A percentile compares a stretch with the other conserved stretches of the same genome.
Conservation (phyloP, 2,797 vertebrate species). For the Pteropus rufus region DNA sequence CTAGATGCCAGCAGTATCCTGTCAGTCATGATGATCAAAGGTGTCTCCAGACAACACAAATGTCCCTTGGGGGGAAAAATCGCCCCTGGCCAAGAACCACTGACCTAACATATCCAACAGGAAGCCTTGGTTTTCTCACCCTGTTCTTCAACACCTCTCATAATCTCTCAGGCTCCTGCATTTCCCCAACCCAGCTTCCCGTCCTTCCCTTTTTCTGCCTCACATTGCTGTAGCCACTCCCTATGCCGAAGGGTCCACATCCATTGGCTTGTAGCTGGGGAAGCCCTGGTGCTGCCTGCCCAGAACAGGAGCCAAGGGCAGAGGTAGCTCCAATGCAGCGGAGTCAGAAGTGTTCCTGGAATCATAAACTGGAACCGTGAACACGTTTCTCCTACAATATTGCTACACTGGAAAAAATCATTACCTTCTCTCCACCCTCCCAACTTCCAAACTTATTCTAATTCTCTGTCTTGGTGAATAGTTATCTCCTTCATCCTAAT, state of each 20-base stretch:
- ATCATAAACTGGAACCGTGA: not conserved
- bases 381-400: not conserved
- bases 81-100: not conserved
- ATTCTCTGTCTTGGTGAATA: not conserved
- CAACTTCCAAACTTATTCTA: not conserved
- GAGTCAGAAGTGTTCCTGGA: not conserved
- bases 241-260: not conserved
- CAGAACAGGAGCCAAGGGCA: not conserved
- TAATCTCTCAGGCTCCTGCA: not conserved
- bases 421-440: not conserved
- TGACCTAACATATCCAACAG: not conserved
- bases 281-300: not conserved
- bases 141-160: not conserved
- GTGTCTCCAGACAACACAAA: not conserved
- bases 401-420: not conserved
- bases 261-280: not conserved
- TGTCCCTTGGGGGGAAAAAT: not conserved
- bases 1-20: not conserved
- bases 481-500: not conserved
- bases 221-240: not conserved
- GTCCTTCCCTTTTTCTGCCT: not conserved
- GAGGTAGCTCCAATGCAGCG: not conserved
- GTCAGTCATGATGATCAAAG: not conserved
- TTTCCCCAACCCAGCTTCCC: not conserved
- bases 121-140: not conserved